phyloP scores from a whole-genome alignment of 1,140 invertebrate species.

The Varroa destructor region DNA sequence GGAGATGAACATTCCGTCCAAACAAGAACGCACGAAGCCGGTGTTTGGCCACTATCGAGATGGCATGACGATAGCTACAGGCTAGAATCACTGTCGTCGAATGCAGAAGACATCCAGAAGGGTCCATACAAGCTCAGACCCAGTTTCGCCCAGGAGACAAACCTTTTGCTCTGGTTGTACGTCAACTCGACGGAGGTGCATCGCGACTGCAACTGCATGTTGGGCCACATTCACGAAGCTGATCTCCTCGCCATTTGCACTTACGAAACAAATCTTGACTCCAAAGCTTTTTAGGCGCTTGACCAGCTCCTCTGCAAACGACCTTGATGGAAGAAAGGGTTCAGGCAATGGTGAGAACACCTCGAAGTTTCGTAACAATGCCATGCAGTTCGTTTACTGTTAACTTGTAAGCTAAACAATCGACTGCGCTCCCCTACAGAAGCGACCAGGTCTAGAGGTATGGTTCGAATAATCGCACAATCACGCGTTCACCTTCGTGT shows the following conservation, averaged over 20 bases:
- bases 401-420: no score
- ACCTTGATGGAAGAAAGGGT: constrained; percentile 4
- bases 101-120: constrained; percentile 20
- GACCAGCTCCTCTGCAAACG: background rate
- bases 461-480: no score
- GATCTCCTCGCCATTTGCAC: background rate
- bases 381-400: background rate
- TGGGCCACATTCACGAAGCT: background rate
- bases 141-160: background rate
- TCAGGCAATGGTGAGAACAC: background rate
- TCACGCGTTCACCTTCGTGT: no score
- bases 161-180: constrained; percentile 1
- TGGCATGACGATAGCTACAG: background rate
- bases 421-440: no score
- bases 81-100: constrained; percentile 4
- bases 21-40: background rate
- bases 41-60: background rate
- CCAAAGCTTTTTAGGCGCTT: background rate
- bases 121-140: background rate
- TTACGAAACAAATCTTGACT: background rate
- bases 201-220: background rate
- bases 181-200: background rate
- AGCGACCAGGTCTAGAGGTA: no score
- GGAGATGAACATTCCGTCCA: background rate
- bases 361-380: constrained; percentile 20